phyloP scores from a whole-genome alignment of 2,113 vertebrate genomes.

The Salvelinus alpinus region DNA sequence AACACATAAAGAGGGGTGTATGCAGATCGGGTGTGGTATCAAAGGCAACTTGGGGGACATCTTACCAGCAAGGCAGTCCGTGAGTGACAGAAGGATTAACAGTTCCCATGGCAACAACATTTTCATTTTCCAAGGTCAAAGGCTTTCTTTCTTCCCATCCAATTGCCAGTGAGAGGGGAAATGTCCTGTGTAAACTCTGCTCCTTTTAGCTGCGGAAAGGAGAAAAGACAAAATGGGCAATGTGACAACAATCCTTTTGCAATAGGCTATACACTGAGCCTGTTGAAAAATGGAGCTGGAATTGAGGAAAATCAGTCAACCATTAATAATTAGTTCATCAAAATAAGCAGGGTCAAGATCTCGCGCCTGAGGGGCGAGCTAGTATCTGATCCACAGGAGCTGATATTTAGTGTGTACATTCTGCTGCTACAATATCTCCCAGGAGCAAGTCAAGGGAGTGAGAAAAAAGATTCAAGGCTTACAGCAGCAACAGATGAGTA shows the following conservation, averaged over 20 bases:
- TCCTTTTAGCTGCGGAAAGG: conserved; percentile 55
- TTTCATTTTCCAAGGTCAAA: conserved; percentile 90
- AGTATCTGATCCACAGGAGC: conserved; percentile 51
- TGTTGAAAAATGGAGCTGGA: conserved; percentile 19
- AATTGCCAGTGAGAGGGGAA: conserved; percentile 54
- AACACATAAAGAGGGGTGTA: conserved; percentile 35
- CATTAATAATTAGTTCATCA: conserved; percentile 73
- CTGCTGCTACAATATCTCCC: conserved; percentile 50
- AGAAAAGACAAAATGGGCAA: conserved; percentile 29
- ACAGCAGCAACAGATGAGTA: conserved; percentile 58
- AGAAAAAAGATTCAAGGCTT: conserved; percentile 23
- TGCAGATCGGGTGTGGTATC: conserved; percentile 79
- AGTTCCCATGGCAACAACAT: conserved; percentile 96
- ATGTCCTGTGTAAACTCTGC: conserved; percentile 49
- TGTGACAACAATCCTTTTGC: conserved; percentile 26
- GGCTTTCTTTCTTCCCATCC: conserved; percentile 75
- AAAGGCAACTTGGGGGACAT: conserved; percentile 71
- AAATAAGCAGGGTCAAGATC: conserved; percentile 58
- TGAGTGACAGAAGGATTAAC: conserved; percentile 90
- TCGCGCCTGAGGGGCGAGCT: conserved; percentile 46
- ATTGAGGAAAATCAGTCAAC: conserved; percentile 45
- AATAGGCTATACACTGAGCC: conserved; percentile 12
- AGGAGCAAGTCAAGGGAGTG: conserved; percentile 31
- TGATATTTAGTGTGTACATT: conserved; percentile 57
- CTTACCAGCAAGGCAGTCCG: conserved; percentile 85